phyloP scores from a whole-genome alignment of 2,888 invertebrate species.

The Adelphocoris suturalis region DNA sequence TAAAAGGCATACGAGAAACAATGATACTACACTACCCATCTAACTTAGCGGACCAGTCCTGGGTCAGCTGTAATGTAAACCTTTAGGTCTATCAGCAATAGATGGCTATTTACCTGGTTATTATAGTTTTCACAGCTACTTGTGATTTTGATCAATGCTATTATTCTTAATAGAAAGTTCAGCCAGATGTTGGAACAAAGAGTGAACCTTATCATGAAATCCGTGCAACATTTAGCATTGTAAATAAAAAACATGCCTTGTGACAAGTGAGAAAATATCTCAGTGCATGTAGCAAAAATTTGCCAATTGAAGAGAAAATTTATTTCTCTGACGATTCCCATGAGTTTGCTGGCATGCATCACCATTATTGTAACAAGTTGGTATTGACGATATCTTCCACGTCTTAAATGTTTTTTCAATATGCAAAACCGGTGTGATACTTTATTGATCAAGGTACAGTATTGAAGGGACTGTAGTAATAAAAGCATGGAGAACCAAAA shows the following conservation, averaged over 20 bases:
- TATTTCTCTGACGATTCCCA: not conserved
- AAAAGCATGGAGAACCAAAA: not conserved
- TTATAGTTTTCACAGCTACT: conserved; percentile 8
- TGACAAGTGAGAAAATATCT: not conserved
- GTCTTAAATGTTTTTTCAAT: not conserved
- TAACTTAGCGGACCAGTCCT: no score
- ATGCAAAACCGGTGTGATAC: not conserved
- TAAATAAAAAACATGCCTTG: not conserved
- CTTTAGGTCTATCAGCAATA: no score
- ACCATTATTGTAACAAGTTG: not conserved
- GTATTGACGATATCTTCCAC: not conserved
- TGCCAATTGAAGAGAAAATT: not conserved
- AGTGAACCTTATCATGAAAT: not conserved
- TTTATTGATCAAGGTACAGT: not conserved
- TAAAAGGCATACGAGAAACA: no score
- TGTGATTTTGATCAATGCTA: not conserved
- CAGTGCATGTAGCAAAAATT: not conserved
- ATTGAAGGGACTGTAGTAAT: not conserved
- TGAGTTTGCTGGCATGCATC: not conserved
- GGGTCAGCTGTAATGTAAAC: no score
- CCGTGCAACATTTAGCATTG: not conserved
- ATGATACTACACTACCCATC: no score
- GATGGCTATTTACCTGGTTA: not conserved
- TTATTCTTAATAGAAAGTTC: not conserved
- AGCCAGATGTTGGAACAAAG: not conserved